These are phyloP conservation scores for Ardeotis arabs DNA, from an alignment of 2,113 vertebrate genomes.

Conservation along the genomic window DNA sequence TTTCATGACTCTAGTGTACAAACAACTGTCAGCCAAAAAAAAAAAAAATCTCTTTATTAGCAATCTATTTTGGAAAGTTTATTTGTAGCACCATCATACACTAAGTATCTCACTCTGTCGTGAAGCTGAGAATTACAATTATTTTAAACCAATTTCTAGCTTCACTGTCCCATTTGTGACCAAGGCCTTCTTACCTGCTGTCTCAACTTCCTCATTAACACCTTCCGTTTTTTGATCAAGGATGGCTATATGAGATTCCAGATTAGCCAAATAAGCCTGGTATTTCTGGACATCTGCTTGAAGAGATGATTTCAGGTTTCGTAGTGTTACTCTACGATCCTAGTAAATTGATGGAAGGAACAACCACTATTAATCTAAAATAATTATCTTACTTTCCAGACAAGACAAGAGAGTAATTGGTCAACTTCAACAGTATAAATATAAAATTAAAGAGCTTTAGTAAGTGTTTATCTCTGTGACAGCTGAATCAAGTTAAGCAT, in stretches of 20 bases:
- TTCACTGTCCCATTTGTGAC: neutral
- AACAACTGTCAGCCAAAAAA: neutral
- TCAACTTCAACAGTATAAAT: neutral
- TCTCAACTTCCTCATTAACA: conserved; percentile 81
- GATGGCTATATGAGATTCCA: conserved; percentile 82
- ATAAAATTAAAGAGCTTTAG: neutral
- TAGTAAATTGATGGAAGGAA: conserved; percentile 40
- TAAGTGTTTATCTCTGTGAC: neutral
- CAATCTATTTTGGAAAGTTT: neutral
- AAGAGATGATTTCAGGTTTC: conserved; percentile 79
- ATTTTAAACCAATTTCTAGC: neutral
- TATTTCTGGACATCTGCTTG: conserved; percentile 91
- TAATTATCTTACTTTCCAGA: neutral
- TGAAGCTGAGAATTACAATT: neutral
- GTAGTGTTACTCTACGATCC: conserved; percentile 88
- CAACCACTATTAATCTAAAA: neutral
- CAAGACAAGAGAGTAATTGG: neutral
- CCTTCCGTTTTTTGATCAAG: conserved; percentile 81
- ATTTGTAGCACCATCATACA: neutral
- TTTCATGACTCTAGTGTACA: neutral
- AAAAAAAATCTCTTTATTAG: neutral
- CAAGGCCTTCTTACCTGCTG: conserved; percentile 74
- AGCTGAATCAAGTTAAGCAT: neutral
- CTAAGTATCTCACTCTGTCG: neutral
- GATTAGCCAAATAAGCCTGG: conserved; percentile 81